These are phyloP conservation scores for Gastrophryne carolinensis DNA, from an alignment of 2,797 vertebrate genomes.

Conservation along the genomic window DNA sequence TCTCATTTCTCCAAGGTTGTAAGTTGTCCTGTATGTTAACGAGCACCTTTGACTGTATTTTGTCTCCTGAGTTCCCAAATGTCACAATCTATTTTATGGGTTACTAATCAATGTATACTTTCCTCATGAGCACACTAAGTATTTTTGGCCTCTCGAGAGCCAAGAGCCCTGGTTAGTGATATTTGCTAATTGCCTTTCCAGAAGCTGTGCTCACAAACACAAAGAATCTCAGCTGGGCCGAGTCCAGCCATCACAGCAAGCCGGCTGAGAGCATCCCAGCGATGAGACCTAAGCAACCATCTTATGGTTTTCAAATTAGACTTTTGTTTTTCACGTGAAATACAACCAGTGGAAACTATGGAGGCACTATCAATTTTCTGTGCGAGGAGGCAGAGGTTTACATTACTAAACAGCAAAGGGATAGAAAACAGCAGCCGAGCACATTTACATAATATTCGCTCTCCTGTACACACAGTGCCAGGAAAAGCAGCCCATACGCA, in stretches of 20 bases:
- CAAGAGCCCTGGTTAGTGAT: conserved; percentile 17
- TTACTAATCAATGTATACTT: not conserved
- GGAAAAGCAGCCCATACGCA: not conserved
- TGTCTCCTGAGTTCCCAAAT: not conserved
- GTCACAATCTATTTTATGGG: not conserved
- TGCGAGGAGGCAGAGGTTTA: conserved; percentile 30
- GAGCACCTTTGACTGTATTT: too few species aligned
- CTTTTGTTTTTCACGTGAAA: conserved; percentile 40
- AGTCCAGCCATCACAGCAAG: conserved; percentile 12
- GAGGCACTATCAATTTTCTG: conserved; percentile 22
- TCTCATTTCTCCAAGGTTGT: too few species aligned
- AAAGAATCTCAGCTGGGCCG: not conserved
- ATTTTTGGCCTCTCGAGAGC: not conserved
- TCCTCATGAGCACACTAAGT: not conserved
- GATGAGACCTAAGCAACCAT: conserved; percentile 19
- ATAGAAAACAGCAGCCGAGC: not conserved
- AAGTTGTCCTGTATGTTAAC: too few species aligned
- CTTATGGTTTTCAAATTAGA: conserved; percentile 48
- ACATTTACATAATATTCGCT: not conserved
- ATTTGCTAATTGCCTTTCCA: conserved; percentile 45
- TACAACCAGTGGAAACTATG: conserved; percentile 46
- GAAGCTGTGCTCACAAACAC: conserved; percentile 17
- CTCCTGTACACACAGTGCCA: not conserved
- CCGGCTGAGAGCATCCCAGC: conserved; percentile 20
- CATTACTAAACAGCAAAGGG: conserved; percentile 15